phyloP scores from a whole-genome alignment of 2,888 invertebrate genomes.

The Sceliomorpha sp. region DNA sequence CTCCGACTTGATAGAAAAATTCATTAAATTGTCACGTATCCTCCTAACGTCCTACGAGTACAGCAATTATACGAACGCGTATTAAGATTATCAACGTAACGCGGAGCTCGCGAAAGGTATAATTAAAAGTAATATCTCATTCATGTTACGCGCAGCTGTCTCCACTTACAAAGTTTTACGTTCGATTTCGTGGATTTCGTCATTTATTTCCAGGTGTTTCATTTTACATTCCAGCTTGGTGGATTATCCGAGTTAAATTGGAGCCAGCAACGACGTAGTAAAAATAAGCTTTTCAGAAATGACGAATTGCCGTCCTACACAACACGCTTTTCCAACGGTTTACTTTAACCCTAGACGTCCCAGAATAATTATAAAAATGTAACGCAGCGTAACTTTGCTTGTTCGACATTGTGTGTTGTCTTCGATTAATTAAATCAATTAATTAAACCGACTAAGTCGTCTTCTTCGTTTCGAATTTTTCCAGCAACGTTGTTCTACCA shows the following conservation, averaged over 20 bases:
- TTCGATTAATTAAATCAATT: slow-evolving; percentile 24
- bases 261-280: slow-evolving; percentile 26
- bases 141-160: slow-evolving; percentile 3
- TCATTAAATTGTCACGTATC: too few relatives aligned
- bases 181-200: slow-evolving; percentile 18
- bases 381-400: slow-evolving; percentile 8
- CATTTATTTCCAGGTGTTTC: slow-evolving; percentile 34
- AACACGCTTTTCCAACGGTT: slow-evolving; percentile 19
- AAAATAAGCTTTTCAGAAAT: slow-evolving; percentile 46
- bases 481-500: too few relatives aligned
- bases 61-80: too few relatives aligned
- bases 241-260: slow-evolving; percentile 39
- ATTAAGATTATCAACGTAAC: too few relatives aligned
- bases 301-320: slow-evolving; percentile 37
- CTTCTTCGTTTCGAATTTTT: too few relatives aligned
- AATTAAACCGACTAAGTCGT: not conserved
- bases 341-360: slow-evolving; percentile 29
- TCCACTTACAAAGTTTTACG: not conserved
- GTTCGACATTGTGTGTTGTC: slow-evolving; percentile 5
- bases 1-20: too few relatives aligned
- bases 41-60: too few relatives aligned
- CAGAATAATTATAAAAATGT: slow-evolving; percentile 14
- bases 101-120: too few relatives aligned
- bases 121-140: slow-evolving; percentile 22
- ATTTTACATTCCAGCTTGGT: slow-evolving; percentile 19